Conservation (phyloP, 2,888 invertebrate genomes). For the Habroteleia sp. region DNA sequence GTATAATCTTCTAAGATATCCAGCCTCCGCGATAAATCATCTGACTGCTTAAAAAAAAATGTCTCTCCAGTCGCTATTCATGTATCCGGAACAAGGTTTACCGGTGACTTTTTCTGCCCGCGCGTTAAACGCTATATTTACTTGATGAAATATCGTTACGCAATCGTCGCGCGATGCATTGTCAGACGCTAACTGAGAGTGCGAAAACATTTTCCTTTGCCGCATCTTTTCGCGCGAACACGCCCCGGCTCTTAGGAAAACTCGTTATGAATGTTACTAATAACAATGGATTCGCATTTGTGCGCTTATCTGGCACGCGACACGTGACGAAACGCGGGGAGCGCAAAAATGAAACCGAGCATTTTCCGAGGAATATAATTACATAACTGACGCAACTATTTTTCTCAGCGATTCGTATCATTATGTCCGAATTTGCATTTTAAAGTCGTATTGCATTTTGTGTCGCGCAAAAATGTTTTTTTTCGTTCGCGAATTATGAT, state of each 20-base stretch:
- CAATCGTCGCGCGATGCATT: slow-evolving; percentile 25
- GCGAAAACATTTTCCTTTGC: slow-evolving; percentile 46
- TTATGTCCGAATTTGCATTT: slow-evolving; percentile 28
- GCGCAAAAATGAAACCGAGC: slow-evolving; percentile 21
- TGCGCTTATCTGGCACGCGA: slow-evolving; percentile 57
- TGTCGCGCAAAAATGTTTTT: too few species aligned
- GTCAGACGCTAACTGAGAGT: slow-evolving; percentile 16
- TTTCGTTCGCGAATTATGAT: too few species aligned
- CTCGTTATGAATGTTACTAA: slow-evolving; percentile 47
- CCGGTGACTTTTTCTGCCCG: slow-evolving; percentile 16
- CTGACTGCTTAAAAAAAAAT: slow-evolving; percentile 27
- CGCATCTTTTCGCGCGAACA: slow-evolving; percentile 16
- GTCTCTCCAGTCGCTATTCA: slow-evolving; percentile 30
- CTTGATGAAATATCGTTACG: slow-evolving; percentile 40
- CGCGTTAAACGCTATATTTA: slow-evolving; percentile 44
- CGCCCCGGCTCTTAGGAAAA: slow-evolving; percentile 36
- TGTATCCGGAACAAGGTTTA: slow-evolving; percentile 32
- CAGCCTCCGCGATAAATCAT: slow-evolving; percentile 27
- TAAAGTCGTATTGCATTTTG: slow-evolving; percentile 5
- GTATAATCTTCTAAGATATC: slow-evolving; percentile 18
- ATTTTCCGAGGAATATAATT: slow-evolving; percentile 30
- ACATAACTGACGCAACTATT: slow-evolving; percentile 34
- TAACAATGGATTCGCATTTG: slow-evolving; percentile 53
- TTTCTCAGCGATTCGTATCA: slow-evolving; percentile 10
- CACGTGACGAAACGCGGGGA: slow-evolving; percentile 42